Conservation (phyloP, 2,797 vertebrate genomes). For the Agapornis canus region DNA sequence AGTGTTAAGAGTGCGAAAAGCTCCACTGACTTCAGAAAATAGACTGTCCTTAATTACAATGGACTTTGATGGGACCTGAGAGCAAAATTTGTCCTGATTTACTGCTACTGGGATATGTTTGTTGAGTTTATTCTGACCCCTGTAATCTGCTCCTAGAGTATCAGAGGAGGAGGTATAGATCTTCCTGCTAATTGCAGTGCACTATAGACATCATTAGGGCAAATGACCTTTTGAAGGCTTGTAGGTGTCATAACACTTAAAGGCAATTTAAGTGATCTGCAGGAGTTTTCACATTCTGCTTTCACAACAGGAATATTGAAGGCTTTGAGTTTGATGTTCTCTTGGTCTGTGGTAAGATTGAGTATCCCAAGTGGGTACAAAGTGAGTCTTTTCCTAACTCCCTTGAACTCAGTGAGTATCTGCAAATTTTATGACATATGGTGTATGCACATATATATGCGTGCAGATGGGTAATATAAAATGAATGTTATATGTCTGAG, state of each 20-base stretch:
- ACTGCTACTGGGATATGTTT: not conserved
- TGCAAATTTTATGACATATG: not conserved
- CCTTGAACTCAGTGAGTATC: not conserved
- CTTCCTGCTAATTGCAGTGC: conserved; percentile 5
- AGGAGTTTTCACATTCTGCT: not conserved
- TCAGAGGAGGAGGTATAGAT: not conserved
- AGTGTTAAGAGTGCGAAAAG: not conserved
- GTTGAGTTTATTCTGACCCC: not conserved
- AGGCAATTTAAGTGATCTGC: not conserved
- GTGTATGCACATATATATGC: not conserved
- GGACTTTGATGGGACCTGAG: not conserved
- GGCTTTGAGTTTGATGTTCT: not conserved
- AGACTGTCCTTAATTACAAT: not conserved
- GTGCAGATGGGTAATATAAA: not conserved
- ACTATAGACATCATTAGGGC: not conserved
- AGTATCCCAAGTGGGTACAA: not conserved
- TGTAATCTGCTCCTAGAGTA: not conserved
- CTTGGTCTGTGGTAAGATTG: not conserved
- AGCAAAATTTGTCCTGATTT: not conserved
- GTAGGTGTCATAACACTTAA: not conserved
- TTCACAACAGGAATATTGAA: not conserved
- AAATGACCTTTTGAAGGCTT: not conserved
- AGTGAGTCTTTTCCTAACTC: not conserved
- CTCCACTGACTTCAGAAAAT: not conserved
- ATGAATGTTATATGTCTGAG: not conserved